Evolutionary conservation across 1,140 invertebrate species (phyloP).

Genomic region (Eriosoma lanigerum): DNA sequence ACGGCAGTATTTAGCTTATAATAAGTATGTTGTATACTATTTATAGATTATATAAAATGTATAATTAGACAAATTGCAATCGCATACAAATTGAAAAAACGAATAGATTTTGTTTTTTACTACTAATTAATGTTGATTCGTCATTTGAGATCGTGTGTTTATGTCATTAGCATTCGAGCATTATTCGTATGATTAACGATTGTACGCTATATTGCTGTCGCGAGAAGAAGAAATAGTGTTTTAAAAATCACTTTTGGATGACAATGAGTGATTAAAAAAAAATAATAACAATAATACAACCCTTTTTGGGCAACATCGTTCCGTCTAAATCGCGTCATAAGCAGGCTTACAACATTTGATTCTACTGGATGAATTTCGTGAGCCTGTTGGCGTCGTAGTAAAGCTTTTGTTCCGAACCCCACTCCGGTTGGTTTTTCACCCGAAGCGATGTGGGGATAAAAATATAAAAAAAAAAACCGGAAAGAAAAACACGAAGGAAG

Average conservation of each 20-base stretch:
- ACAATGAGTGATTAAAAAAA: slow-evolving; percentile 46
- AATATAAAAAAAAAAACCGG: no score
- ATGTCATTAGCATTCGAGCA: slow-evolving; percentile 35
- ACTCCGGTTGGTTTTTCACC: not conserved
- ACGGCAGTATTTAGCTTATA: no score
- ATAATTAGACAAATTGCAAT: no score
- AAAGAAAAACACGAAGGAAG: not conserved
- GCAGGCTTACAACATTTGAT: not conserved
- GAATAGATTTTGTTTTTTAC: no score
- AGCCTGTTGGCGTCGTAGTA: not conserved
- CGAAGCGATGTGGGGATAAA: not conserved
- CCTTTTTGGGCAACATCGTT: not conserved
- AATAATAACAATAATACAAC: slow-evolving; percentile 11
- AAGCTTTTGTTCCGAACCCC: not conserved
- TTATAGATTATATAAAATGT: no score
- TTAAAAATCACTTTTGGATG: slow-evolving; percentile 39
- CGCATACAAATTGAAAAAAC: no score
- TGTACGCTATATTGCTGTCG: not conserved
- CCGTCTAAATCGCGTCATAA: not conserved
- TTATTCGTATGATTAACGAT: slow-evolving; percentile 49
- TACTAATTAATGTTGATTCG: no score
- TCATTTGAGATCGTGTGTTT: not conserved
- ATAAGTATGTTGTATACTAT: no score
- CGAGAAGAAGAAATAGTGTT: not conserved
- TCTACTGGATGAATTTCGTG: not conserved